These are phyloP conservation scores for Drosophila barbarae DNA, from an alignment of 2,888 invertebrate species.

Conservation along the genomic window DNA sequence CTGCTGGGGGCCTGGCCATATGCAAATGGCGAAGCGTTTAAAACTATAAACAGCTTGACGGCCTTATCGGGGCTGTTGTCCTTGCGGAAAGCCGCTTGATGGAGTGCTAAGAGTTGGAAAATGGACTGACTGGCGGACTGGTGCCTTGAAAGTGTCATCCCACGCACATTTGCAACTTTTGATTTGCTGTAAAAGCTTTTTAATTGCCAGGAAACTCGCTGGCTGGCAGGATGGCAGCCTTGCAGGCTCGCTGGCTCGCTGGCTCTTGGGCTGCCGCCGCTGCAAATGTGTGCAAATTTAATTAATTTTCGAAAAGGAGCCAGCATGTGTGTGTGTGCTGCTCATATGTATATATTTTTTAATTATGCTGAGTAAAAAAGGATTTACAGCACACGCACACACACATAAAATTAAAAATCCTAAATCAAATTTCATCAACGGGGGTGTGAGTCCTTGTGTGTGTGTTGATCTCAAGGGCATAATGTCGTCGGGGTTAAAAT, in stretches of 20 bases:
- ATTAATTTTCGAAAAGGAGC: constrained; percentile 68
- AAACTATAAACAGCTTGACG: constrained; percentile 54
- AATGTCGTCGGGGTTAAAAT: constrained; percentile 76
- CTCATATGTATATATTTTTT: constrained; percentile 5
- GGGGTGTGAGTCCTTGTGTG: constrained; percentile 30
- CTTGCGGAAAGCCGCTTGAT: constrained; percentile 4
- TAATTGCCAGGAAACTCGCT: constrained; percentile 58
- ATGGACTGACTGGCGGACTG: neutral
- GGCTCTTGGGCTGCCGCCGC: constrained; percentile 35
- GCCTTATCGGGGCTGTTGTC: constrained; percentile 22
- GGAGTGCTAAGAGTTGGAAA: constrained; percentile 13
- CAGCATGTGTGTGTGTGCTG: constrained; percentile 22
- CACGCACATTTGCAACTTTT: constrained; percentile 58
- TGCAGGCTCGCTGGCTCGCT: constrained; percentile 5
- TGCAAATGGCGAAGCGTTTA: constrained; percentile 55
- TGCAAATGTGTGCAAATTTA: constrained; percentile 74
- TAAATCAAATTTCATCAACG: constrained; percentile 67
- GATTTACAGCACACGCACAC: constrained; percentile 66
- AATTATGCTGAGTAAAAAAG: constrained; percentile 54
- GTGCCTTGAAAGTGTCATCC: constrained; percentile 15
- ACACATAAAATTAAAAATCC: constrained; percentile 70
- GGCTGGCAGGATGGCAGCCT: constrained; percentile 13
- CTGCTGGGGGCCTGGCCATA: constrained; percentile 22
- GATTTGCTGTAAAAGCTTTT: constrained; percentile 74
- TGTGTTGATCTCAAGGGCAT: constrained; percentile 74